These are phyloP conservation scores for Propithecus deckenii DNA, from an alignment of 2,797 vertebrate species.

Conservation along the genomic window DNA sequence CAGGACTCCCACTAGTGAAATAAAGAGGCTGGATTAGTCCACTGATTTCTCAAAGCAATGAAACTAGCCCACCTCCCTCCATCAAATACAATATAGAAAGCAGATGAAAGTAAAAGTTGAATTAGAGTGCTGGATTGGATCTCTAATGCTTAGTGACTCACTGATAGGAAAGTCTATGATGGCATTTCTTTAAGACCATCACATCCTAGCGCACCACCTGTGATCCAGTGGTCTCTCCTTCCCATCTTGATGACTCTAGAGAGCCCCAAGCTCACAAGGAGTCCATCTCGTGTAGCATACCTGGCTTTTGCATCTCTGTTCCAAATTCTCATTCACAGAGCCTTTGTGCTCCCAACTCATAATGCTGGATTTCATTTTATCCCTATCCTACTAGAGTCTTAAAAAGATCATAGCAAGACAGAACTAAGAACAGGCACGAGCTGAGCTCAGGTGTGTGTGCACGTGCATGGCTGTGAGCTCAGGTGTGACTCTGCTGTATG, in stretches of 20 bases:
- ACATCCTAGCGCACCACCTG: not conserved
- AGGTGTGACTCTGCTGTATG: not conserved
- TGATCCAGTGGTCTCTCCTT: not conserved
- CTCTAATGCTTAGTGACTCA: not conserved
- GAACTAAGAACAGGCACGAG: not conserved
- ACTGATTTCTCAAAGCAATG: not conserved
- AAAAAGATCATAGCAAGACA: not conserved
- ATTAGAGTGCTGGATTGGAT: not conserved
- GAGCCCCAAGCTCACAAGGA: not conserved
- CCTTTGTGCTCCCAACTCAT: not conserved
- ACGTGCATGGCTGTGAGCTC: not conserved
- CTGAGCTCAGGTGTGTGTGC: not conserved
- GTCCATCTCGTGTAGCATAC: not conserved
- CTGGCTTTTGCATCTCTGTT: not conserved
- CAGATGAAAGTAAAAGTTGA: not conserved
- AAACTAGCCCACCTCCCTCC: not conserved
- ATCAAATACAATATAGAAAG: not conserved
- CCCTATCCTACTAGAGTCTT: not conserved
- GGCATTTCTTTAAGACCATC: not conserved
- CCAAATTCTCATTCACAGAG: not conserved
- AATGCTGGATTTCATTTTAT: not conserved
- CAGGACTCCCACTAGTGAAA: conserved; percentile 11
- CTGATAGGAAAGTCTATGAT: not conserved
- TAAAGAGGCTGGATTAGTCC: not conserved
- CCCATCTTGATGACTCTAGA: not conserved